These are phyloP conservation scores for Cinara cedri DNA, from an alignment of 2,888 invertebrate species.

Conservation along the genomic window DNA sequence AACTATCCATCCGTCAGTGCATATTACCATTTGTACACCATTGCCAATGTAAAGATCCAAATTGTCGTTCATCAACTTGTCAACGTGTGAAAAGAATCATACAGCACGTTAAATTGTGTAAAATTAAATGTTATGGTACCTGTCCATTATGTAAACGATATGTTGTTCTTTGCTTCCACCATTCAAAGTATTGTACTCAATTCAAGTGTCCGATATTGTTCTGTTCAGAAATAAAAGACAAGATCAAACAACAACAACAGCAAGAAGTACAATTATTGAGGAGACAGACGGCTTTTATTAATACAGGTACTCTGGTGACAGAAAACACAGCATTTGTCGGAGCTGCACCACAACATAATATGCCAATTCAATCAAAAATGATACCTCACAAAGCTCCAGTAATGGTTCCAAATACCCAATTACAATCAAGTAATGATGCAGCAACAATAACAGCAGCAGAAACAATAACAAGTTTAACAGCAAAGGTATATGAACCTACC, in stretches of 20 bases:
- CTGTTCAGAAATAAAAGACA: conserved; percentile 98
- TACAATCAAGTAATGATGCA: conserved; percentile 59
- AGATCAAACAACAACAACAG: conserved; percentile 94
- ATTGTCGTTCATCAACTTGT: conserved; percentile 95
- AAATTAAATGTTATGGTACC: conserved; percentile 91
- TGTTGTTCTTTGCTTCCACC: conserved; percentile 97
- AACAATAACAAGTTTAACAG: conserved; percentile 64
- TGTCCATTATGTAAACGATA: conserved; percentile 99
- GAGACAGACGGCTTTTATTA: conserved; percentile 84
- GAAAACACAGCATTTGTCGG: conserved; percentile 56
- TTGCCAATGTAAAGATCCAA: conserved; percentile 97
- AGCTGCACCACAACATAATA: conserved; percentile 64
- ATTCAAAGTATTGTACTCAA: conserved; percentile 96
- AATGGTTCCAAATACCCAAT: conserved; percentile 69
- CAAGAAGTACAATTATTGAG: conserved; percentile 93
- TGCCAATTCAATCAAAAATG: conserved; percentile 58
- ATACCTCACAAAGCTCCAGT: conserved; percentile 65
- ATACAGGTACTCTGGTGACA: conserved; percentile 62
- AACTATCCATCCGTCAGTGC: conserved; percentile 89
- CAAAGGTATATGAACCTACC: conserved; percentile 61
- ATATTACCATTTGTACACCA: conserved; percentile 94
- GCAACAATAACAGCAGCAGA: conserved; percentile 65
- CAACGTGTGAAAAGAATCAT: conserved; percentile 99
- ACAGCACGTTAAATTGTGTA: conserved; percentile 96
- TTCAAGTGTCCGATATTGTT: conserved; percentile 97